Conservation (phyloP, 2,888 invertebrate species). For the Strigamia maritima region DNA sequence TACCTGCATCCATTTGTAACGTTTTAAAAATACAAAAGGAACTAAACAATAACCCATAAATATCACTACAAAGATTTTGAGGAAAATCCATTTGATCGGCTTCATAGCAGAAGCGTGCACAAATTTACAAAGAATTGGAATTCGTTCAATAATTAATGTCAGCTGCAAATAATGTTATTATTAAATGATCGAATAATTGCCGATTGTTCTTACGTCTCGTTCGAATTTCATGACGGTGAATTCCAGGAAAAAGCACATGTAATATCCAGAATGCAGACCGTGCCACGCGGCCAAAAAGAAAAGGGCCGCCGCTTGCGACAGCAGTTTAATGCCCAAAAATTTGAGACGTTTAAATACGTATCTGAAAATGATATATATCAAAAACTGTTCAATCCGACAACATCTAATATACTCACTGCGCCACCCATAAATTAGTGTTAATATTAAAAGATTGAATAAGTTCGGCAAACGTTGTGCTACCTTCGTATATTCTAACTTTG, state of each 20-base stretch:
- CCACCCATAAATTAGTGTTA: slow-evolving; percentile 93
- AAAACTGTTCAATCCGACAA: neutral
- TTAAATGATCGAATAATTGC: slow-evolving; percentile 37
- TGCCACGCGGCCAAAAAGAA: slow-evolving; percentile 93
- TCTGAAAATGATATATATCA: slow-evolving; percentile 48
- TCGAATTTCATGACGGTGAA: slow-evolving; percentile 82
- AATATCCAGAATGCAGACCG: slow-evolving; percentile 91
- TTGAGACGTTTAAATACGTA: slow-evolving; percentile 91
- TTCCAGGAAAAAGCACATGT: slow-evolving; percentile 86
- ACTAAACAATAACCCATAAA: slow-evolving; percentile 80
- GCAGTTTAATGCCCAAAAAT: slow-evolving; percentile 75
- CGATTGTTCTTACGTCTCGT: slow-evolving; percentile 64
- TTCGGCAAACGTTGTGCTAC: slow-evolving; percentile 76
- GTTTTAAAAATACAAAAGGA: slow-evolving; percentile 67
- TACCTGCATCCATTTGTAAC: slow-evolving; percentile 32
- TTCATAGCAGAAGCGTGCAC: slow-evolving; percentile 54
- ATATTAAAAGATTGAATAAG: slow-evolving; percentile 90
- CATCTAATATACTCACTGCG: slow-evolving; percentile 58
- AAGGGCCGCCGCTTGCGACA: slow-evolving; percentile 78
- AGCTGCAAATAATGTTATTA: slow-evolving; percentile 42
- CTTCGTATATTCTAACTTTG: slow-evolving; percentile 74
- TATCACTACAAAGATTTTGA: slow-evolving; percentile 70
- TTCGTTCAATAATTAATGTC: slow-evolving; percentile 43
- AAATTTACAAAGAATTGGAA: slow-evolving; percentile 52
- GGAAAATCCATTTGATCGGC: slow-evolving; percentile 57